Conservation (phyloP, 2,888 invertebrate genomes). For the Lasius fuliginosus region DNA sequence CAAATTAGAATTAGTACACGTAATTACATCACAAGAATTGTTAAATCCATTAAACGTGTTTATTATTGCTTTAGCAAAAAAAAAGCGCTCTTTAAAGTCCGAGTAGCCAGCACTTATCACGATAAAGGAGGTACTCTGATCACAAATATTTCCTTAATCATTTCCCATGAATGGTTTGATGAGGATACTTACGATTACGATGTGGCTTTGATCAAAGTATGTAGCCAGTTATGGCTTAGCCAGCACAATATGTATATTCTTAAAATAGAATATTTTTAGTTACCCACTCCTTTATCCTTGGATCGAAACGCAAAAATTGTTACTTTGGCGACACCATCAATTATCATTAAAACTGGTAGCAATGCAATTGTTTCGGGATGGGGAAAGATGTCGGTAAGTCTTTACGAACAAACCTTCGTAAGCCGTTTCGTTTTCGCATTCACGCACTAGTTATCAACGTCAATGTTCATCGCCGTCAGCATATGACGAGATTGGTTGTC, state of each 20-base stretch:
- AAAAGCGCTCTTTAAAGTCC: conserved; percentile 57
- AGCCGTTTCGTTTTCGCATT: not conserved
- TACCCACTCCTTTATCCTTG: conserved; percentile 37
- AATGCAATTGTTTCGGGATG: conserved; percentile 78
- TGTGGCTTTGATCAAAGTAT: conserved; percentile 85
- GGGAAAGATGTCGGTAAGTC: conserved; percentile 78
- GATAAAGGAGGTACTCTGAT: conserved; percentile 66
- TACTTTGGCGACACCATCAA: conserved; percentile 52
- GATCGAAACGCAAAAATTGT: conserved; percentile 46
- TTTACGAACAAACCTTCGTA: too few relatives aligned
- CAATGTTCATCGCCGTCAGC: conserved; percentile 57
- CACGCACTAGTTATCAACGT: not conserved
- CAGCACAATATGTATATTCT: not conserved
- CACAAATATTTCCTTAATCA: conserved; percentile 75
- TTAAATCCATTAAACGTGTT: not conserved
- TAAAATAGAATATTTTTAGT: conserved; percentile 43
- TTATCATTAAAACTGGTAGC: conserved; percentile 44
- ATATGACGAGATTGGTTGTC: conserved; percentile 65
- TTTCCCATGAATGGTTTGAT: conserved; percentile 83
- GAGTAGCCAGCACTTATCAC: conserved; percentile 75
- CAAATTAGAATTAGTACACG: not conserved
- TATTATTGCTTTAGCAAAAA: conserved; percentile 7
- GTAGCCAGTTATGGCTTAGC: not conserved
- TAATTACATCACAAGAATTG: not conserved
- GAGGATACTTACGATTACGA: conserved; percentile 85